phyloP scores from a whole-genome alignment of 1,140 invertebrate species.

The Pollicipes pollicipes region DNA sequence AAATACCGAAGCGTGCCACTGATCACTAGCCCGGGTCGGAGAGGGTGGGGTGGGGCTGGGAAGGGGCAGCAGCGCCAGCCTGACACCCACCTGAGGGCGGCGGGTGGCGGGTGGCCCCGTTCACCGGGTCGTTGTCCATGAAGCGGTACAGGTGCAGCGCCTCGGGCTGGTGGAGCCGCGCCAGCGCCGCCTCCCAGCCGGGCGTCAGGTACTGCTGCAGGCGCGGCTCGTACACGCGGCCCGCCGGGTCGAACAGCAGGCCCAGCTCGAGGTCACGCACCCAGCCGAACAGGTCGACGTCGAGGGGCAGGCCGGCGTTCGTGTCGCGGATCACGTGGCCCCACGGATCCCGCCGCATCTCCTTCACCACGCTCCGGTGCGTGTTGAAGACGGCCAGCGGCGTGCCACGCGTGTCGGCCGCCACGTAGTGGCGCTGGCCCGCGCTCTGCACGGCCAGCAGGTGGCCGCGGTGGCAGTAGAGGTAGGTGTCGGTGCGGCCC shows the following conservation, averaged over 20 bases:
- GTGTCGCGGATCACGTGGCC: conserved; percentile 74
- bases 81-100: conserved; percentile 17
- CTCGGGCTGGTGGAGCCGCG: conserved; percentile 56
- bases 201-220: conserved; percentile 91
- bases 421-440: conserved; percentile 69
- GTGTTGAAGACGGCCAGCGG: conserved; percentile 77
- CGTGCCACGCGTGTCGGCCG: conserved; percentile 78
- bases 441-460: conserved; percentile 49
- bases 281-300: conserved; percentile 82
- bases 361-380: conserved; percentile 75
- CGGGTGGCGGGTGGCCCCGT: conserved; percentile 25
- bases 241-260: conserved; percentile 50
- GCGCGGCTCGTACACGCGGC: conserved; percentile 72
- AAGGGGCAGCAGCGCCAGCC: too few relatives aligned
- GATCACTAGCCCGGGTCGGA: too few relatives aligned
- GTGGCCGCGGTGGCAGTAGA: conserved; percentile 69
- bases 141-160: conserved; percentile 83
- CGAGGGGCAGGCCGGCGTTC: conserved; percentile 75
- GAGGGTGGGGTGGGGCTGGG: too few relatives aligned
- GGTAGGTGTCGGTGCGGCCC: conserved; percentile 56
- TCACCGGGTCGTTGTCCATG: conserved; percentile 80
- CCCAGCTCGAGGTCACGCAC: conserved; percentile 66
- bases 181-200: conserved; percentile 67
- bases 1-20: too few relatives aligned
- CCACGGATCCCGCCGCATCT: conserved; percentile 75